phyloP scores from a whole-genome alignment of 1,140 invertebrate genomes.

The Tetragnatha versicolor region DNA sequence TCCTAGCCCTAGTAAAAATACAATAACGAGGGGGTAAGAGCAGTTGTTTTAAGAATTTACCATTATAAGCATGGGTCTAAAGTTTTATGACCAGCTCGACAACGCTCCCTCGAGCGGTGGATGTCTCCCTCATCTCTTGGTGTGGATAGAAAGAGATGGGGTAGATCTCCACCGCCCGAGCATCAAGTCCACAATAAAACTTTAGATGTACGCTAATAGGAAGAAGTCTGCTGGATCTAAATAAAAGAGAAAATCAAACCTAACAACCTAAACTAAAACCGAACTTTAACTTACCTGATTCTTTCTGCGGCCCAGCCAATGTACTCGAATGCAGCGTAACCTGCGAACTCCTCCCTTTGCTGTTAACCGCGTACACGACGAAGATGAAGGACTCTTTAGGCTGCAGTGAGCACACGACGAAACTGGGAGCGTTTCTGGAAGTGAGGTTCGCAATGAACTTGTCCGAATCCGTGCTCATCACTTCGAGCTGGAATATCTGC shows the following conservation, averaged over 20 bases:
- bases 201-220: too few relatives aligned
- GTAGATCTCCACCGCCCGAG: too few relatives aligned
- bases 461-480: slow-evolving; percentile 68
- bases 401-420: slow-evolving; percentile 55
- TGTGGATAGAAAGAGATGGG: too few relatives aligned
- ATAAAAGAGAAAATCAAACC: background rate
- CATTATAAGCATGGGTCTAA: too few relatives aligned
- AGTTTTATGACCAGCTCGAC: too few relatives aligned
- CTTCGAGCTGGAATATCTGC: slow-evolving; percentile 83
- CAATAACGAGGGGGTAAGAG: too few relatives aligned
- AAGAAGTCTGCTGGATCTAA: too few relatives aligned
- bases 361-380: slow-evolving; percentile 74
- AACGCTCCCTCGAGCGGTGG: too few relatives aligned
- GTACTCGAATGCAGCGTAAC: slow-evolving; percentile 83
- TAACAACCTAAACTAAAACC: background rate
- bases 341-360: slow-evolving; percentile 72
- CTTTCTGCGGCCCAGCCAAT: slow-evolving; percentile 84
- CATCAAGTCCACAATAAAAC: too few relatives aligned
- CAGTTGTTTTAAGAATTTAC: too few relatives aligned
- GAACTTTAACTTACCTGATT: slow-evolving; percentile 69
- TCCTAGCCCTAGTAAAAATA: too few relatives aligned
- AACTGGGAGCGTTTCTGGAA: slow-evolving; percentile 52
- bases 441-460: slow-evolving; percentile 56
- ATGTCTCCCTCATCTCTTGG: too few relatives aligned
- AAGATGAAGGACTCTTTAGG: slow-evolving; percentile 57